A percentile compares a stretch with the other conserved stretches of the same genome.
These are phyloP conservation scores for Pseudochirops corinnae DNA, from an alignment of 2,797 vertebrate genomes.

Conservation along the genomic window DNA sequence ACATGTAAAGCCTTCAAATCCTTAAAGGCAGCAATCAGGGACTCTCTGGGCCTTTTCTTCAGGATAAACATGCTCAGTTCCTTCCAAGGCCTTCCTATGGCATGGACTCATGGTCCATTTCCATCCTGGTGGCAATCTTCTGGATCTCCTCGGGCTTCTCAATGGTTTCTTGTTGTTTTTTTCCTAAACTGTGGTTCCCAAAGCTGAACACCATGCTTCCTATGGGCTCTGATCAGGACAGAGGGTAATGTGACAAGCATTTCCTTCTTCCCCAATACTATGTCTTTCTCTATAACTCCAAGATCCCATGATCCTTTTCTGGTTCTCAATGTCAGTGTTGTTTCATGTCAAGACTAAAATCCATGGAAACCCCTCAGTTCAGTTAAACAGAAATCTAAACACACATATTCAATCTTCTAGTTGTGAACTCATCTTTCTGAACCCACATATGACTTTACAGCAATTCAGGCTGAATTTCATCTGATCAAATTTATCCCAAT, in stretches of 20 bases:
- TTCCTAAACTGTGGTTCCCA: not conserved
- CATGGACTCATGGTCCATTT: not conserved
- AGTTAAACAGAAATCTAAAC: not conserved
- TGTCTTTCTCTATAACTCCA: not conserved
- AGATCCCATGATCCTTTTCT: not conserved
- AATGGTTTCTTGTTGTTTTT: not conserved
- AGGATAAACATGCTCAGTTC: not conserved
- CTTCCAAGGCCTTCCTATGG: not conserved
- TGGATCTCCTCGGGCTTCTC: not conserved
- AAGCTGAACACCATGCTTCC: not conserved
- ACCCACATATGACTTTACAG: not conserved
- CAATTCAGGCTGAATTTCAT: not conserved
- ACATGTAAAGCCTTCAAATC: not conserved
- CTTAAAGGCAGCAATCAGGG: not conserved
- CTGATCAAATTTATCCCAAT: not conserved
- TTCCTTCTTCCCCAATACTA: not conserved
- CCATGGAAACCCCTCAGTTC: not conserved
- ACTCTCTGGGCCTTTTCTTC: not conserved
- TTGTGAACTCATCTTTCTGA: not conserved
- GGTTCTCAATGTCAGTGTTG: not conserved
- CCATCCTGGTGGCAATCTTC: not conserved
- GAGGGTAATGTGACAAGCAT: not conserved
- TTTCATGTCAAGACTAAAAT: not conserved
- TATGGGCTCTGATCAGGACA: not conserved
- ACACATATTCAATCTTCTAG: not conserved